phyloP scores from a whole-genome alignment of 2,888 invertebrate genomes.

The Conomelus anceps region DNA sequence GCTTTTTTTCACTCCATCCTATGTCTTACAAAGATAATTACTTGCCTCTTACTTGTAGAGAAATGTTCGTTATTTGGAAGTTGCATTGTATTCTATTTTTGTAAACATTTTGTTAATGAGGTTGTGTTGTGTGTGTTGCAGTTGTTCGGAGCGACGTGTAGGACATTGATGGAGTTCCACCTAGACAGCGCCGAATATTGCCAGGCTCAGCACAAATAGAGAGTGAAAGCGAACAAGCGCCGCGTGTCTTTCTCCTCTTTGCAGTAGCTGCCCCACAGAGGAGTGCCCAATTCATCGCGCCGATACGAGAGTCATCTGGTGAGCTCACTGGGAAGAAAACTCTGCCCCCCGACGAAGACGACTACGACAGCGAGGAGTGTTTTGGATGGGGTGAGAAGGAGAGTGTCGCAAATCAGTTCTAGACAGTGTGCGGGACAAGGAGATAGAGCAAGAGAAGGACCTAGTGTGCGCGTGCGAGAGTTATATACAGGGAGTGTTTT shows the following conservation, averaged over 20 bases:
- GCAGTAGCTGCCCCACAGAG: neutral
- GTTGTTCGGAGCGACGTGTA: slow-evolving; percentile 82
- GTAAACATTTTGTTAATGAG: slow-evolving; percentile 6
- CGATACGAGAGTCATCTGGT: slow-evolving; percentile 34
- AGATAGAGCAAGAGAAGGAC: neutral
- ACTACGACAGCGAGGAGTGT: slow-evolving; percentile 34
- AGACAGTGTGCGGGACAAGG: neutral
- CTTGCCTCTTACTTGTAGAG: no score
- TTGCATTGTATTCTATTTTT: no score
- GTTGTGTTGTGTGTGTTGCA: slow-evolving; percentile 47
- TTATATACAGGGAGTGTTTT: slow-evolving; percentile 31
- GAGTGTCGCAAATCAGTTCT: neutral
- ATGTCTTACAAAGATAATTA: no score
- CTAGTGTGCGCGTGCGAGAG: slow-evolving; percentile 10
- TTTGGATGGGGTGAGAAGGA: slow-evolving; percentile 27
- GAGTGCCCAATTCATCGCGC: slow-evolving; percentile 23
- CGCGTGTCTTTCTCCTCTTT: neutral
- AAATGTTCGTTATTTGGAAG: no score
- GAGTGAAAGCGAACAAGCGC: slow-evolving; percentile 15
- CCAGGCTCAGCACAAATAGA: slow-evolving; percentile 97
- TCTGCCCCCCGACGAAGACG: slow-evolving; percentile 39
- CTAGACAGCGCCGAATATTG: slow-evolving; percentile 98
- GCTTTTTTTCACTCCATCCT: no score
- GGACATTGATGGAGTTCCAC: slow-evolving; percentile 96
- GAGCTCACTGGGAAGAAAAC: slow-evolving; percentile 35